Percentiles rank a stretch among this genome's conserved stretches.
These are phyloP conservation scores for Aleiodes alternator DNA, from an alignment of 2,888 invertebrate species.

Conservation along the genomic window DNA sequence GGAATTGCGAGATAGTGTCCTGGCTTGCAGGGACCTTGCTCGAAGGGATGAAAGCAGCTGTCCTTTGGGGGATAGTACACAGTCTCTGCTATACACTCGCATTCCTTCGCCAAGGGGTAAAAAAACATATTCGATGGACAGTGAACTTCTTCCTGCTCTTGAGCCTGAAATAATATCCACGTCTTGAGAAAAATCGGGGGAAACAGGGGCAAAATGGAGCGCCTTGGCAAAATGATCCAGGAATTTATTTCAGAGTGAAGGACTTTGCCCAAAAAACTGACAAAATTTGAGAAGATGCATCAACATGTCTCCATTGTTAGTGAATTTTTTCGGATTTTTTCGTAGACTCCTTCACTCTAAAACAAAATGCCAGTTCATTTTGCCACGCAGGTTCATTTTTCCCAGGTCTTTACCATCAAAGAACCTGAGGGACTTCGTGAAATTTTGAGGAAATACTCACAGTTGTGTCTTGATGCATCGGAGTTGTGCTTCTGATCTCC, in stretches of 20 bases:
- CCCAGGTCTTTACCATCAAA: too few species aligned
- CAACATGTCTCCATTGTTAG: too few species aligned
- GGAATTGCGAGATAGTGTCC: constrained; percentile 78
- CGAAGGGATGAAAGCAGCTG: constrained; percentile 80
- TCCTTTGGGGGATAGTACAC: constrained; percentile 80
- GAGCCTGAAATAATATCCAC: neutral
- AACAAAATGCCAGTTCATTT: neutral
- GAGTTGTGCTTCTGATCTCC: neutral
- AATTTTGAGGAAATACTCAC: constrained; percentile 13
- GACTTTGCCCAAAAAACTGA: too few species aligned
- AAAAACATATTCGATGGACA: constrained; percentile 52
- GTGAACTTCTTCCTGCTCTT: neutral
- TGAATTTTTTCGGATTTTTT: too few species aligned
- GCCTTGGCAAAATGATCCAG: too few species aligned
- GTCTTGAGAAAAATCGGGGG: too few species aligned
- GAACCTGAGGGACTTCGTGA: too few species aligned
- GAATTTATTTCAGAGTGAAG: too few species aligned
- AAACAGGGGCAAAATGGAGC: neutral
- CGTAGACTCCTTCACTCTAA: neutral
- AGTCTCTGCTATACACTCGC: constrained; percentile 53
- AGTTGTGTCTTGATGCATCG: neutral
- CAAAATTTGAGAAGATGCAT: too few species aligned
- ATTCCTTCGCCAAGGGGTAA: constrained; percentile 32
- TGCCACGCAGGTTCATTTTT: too few species aligned
- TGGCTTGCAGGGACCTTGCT: constrained; percentile 79